A percentile compares a stretch with the other conserved stretches of the same genome.
These are phyloP conservation scores for Danio albolineatus DNA, from an alignment of 2,797 vertebrate genomes.

Conservation along the genomic window DNA sequence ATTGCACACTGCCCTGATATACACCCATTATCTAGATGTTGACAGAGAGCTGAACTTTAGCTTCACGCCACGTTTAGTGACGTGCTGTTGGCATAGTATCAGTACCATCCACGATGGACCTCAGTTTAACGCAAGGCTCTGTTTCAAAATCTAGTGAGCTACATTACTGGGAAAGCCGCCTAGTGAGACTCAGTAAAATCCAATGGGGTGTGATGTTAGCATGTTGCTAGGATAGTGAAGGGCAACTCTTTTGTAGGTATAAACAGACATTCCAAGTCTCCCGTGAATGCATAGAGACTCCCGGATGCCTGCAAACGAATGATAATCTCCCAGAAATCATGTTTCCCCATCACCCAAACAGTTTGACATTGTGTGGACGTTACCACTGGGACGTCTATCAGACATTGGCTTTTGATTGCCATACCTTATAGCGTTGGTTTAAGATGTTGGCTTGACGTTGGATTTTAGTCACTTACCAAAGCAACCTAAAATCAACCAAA, in stretches of 20 bases:
- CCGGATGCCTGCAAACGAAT: too few species aligned
- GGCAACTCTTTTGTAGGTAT: neutral
- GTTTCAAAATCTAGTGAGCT: slow-evolving; percentile 6
- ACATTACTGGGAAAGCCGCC: neutral
- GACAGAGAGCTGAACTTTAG: slow-evolving; percentile 7
- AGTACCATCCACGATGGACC: neutral
- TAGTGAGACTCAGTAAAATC: neutral
- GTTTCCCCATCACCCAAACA: too few species aligned
- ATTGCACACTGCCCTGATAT: slow-evolving; percentile 31
- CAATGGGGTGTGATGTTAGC: neutral
- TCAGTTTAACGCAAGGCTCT: neutral
- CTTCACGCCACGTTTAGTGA: neutral
- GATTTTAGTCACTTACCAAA: too few species aligned
- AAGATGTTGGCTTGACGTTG: too few species aligned
- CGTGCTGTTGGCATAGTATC: neutral
- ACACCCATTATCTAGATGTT: neutral
- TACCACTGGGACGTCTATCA: too few species aligned
- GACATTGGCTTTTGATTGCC: too few species aligned
- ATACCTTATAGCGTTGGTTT: too few species aligned
- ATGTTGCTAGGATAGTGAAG: slow-evolving; percentile 27
- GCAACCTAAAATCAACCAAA: too few species aligned
- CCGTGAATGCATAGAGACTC: too few species aligned
- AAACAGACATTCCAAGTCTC: slow-evolving; percentile 10
- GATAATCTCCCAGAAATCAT: too few species aligned
- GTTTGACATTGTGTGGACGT: too few species aligned